These are phyloP conservation scores for Mycetomoellerius zeteki DNA, from an alignment of 1,140 invertebrate genomes.

Conservation along the genomic window DNA sequence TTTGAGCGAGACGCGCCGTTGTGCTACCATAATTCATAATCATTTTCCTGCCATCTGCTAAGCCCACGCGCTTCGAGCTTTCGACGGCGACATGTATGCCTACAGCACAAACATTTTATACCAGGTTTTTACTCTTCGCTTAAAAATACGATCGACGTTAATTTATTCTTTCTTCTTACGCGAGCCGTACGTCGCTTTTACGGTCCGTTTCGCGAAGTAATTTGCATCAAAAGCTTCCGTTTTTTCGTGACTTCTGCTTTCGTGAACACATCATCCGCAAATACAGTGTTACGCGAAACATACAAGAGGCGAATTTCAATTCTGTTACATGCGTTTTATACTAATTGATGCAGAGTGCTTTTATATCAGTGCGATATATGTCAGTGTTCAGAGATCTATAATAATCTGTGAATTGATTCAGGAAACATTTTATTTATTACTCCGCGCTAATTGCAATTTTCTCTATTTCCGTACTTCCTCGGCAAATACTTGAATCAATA, in stretches of 20 bases:
- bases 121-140: neutral
- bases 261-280: neutral
- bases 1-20: neutral
- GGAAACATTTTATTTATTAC: slow-evolving; percentile 2
- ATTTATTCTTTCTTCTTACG: slow-evolving; percentile 41
- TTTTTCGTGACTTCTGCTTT: slow-evolving; percentile 18
- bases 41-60: slow-evolving; percentile 16
- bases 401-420: slow-evolving; percentile 28
- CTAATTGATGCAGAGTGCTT: neutral
- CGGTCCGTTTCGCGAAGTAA: neutral
- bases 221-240: slow-evolving; percentile 5
- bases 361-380: neutral
- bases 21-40: slow-evolving; percentile 43
- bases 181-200: neutral
- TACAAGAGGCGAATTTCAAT: slow-evolving; percentile 11
- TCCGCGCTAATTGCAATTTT: neutral
- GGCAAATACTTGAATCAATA: neutral
- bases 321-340: neutral
- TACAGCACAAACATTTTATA: neutral
- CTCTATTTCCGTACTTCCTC: neutral
- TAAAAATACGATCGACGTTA: neutral
- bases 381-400: neutral
- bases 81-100: slow-evolving; percentile 8
- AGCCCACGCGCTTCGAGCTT: neutral
- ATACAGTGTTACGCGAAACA: neutral